These are phyloP conservation scores for Tachina fera DNA, from an alignment of 2,888 invertebrate genomes.

Conservation along the genomic window DNA sequence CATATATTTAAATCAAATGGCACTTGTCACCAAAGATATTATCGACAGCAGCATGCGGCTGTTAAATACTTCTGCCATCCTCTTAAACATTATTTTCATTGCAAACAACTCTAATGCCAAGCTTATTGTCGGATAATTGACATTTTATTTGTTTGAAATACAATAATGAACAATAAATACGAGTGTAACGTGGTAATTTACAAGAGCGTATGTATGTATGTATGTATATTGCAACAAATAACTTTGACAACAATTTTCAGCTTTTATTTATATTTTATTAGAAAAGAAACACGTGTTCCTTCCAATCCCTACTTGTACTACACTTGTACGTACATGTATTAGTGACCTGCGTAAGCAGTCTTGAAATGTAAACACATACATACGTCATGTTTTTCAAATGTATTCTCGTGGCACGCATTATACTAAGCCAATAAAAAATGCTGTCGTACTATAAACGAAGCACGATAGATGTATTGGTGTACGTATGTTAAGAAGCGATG, in stretches of 20 bases:
- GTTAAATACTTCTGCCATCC: slow-evolving; percentile 12
- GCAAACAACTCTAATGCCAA: slow-evolving; percentile 26
- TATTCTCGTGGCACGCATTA: too few species aligned
- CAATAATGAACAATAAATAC: slow-evolving; percentile 64
- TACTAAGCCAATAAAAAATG: too few species aligned
- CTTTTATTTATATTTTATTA: slow-evolving; percentile 76
- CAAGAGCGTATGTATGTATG: neutral
- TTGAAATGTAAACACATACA: too few species aligned
- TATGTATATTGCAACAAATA: slow-evolving; percentile 35
- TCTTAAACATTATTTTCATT: neutral
- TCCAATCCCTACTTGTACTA: slow-evolving; percentile 40
- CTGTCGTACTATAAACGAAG: too few species aligned
- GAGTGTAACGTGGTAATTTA: slow-evolving; percentile 47
- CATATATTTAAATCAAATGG: slow-evolving; percentile 50
- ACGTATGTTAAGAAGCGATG: too few species aligned
- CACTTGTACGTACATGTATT: too few species aligned
- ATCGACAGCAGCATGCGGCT: slow-evolving; percentile 16
- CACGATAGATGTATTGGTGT: too few species aligned
- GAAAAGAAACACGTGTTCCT: slow-evolving; percentile 82
- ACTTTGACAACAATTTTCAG: slow-evolving; percentile 39
- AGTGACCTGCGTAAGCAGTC: too few species aligned
- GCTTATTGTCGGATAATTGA: slow-evolving; percentile 71
- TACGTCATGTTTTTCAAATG: too few species aligned
- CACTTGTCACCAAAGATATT: slow-evolving; percentile 66
- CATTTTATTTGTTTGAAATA: slow-evolving; percentile 72